Conservation (phyloP, 2,888 invertebrate genomes). For the Xestia sexstrigata region DNA sequence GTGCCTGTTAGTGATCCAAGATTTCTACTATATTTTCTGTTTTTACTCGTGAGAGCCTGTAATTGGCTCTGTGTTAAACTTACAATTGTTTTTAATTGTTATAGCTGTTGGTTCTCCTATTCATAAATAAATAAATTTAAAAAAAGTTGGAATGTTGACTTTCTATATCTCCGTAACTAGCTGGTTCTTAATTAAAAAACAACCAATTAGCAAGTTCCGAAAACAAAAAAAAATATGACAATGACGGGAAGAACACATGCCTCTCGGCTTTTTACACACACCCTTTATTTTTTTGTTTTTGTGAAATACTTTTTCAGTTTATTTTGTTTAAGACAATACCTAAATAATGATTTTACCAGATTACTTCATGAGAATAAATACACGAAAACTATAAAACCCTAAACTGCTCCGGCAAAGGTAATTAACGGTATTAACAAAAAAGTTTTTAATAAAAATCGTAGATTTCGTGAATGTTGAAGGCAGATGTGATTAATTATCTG, state of each 20-base stretch:
- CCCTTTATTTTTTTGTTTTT: background rate
- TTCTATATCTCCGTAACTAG: background rate
- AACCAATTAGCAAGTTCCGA: background rate
- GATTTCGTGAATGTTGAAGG: constrained; percentile 30
- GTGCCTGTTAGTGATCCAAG: too few relatives aligned
- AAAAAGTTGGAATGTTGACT: too few relatives aligned
- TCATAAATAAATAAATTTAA: too few relatives aligned
- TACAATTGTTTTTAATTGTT: too few relatives aligned
- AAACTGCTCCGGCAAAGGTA: background rate
- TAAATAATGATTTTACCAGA: background rate
- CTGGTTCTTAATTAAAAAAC: background rate
- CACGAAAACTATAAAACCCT: background rate
- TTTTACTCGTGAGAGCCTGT: too few relatives aligned
- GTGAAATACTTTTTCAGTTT: background rate
- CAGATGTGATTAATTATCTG: constrained; percentile 55
- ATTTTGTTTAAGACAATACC: background rate
- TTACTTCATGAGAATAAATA: background rate
- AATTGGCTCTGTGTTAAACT: too few relatives aligned
- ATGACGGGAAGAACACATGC: background rate
- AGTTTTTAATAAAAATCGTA: constrained; percentile 45
- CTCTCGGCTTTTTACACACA: background rate
- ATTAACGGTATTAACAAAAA: constrained; percentile 7
- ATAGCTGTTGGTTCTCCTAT: too few relatives aligned
- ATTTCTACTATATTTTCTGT: too few relatives aligned
- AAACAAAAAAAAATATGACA: background rate